Base-by-base conservation (phyloP, 2,797 vertebrate species). In the Sebastes kiyomatsui region DNA sequence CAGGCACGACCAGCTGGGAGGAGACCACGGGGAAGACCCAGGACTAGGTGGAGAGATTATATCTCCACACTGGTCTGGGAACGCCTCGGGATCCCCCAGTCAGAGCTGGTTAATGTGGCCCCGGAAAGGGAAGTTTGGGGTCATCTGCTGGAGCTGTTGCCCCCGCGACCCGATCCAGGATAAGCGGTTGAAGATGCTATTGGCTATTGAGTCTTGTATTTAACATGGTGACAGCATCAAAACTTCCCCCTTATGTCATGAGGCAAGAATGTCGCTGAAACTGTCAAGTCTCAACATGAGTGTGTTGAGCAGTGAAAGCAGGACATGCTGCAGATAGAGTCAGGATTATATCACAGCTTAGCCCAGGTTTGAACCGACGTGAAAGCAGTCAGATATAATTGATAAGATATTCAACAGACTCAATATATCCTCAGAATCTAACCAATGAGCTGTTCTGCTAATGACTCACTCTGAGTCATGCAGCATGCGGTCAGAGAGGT, bases 391-490 rank as follows among this genome's bases (percentile, higher is more conserved):
- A 54, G 71, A 67, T 52, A 20, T 65, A 65, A 77, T 46, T 32
- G 49, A 73, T 69, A 61, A 20, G n/a, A 81, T 35, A 74, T 54
- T 75, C 6, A 38, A 7, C 67, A 79, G 61, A 68, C 72, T 75
- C 25, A 13, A 55, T 23, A 7, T 7, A 38, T 81, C 79, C 69
- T 72, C 61, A 38, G 49, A 71, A 30, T 72, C 59, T 4, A 67
- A 55, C 23, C 61, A 28, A 56, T 58, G 65, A 75, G 83, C 58
- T 74, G 60, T 22, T 62, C 64, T 75, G 76, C 66, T 55, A 56
- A 67, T 85, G 84, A 89, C 70, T 89, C 85, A 87, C 33, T 66
- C 64, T 80, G 82, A 91, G 71, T 91, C 83, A 84, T 60, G 58
- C 66, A 25, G 76, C 70, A 65, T 69, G 58, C 35, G 60, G 72